These are phyloP conservation scores for Ciconia boyciana DNA, from an alignment of 2,113 vertebrate genomes.

Conservation along the genomic window DNA sequence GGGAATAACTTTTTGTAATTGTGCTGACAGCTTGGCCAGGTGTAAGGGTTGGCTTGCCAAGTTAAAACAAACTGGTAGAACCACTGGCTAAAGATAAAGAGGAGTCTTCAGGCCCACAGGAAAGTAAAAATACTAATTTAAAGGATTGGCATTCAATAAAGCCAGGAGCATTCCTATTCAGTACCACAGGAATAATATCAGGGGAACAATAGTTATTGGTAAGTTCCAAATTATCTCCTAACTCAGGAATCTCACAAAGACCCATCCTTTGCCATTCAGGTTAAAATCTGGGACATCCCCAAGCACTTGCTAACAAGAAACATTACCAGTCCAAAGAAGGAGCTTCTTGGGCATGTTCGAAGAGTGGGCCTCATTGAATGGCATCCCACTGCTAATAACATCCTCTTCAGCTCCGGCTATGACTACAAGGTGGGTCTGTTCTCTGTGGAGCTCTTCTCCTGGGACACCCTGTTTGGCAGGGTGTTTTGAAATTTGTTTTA, in stretches of 20 bases:
- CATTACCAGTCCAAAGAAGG: slow-evolving; percentile 80
- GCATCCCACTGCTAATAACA: slow-evolving; percentile 88
- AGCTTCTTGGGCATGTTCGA: slow-evolving; percentile 84
- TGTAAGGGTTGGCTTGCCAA: background rate
- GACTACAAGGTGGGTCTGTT: slow-evolving; percentile 86
- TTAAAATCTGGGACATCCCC: slow-evolving; percentile 93
- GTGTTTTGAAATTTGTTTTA: background rate
- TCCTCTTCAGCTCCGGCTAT: slow-evolving; percentile 89
- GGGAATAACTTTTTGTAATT: background rate
- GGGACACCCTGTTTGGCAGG: background rate
- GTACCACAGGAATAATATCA: background rate
- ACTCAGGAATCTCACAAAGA: background rate
- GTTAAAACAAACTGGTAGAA: background rate
- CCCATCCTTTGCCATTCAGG: slow-evolving; percentile 66
- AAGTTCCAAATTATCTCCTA: background rate
- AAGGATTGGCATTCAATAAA: background rate
- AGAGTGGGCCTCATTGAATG: slow-evolving; percentile 91
- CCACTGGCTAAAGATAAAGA: background rate
- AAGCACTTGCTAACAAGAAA: slow-evolving; percentile 78
- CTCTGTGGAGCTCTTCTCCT: background rate
- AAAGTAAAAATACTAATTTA: background rate
- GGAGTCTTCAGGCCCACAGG: background rate
- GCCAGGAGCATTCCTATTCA: background rate
- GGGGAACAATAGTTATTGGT: background rate
- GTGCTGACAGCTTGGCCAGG: background rate